A percentile compares a stretch with the other conserved stretches of the same genome.
These are phyloP conservation scores for Enteromius trimaculatus DNA, from an alignment of 2,797 vertebrate genomes.

Conservation along the genomic window DNA sequence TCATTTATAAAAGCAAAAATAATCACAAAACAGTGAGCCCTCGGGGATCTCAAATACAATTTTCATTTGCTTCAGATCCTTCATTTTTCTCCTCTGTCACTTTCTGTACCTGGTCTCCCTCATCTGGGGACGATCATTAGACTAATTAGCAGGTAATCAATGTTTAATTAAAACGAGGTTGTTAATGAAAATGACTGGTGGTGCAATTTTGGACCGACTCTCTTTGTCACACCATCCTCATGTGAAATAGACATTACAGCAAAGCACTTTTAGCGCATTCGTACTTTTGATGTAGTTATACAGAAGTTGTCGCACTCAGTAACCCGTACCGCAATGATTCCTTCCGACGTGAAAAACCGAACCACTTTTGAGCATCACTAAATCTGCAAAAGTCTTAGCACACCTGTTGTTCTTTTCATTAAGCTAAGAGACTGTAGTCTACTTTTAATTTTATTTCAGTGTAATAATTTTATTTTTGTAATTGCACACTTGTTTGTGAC, in stretches of 20 bases:
- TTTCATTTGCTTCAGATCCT: slow-evolving; percentile 74
- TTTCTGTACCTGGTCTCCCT: slow-evolving; percentile 77
- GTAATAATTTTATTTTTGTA: not conserved
- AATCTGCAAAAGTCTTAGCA: not conserved
- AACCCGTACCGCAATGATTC: not conserved
- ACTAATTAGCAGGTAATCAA: slow-evolving; percentile 91
- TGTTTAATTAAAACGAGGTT: slow-evolving; percentile 90
- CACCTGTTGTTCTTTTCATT: slow-evolving; percentile 26
- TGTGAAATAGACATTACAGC: slow-evolving; percentile 57
- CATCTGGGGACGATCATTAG: slow-evolving; percentile 85
- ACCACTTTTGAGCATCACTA: not conserved
- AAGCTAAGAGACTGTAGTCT: not conserved
- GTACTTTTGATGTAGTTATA: slow-evolving; percentile 51
- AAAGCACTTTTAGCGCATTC: slow-evolving; percentile 53
- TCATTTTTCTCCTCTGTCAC: slow-evolving; percentile 79
- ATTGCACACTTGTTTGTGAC: not conserved
- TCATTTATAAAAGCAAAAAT: slow-evolving; percentile 80
- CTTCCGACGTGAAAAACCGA: not conserved
- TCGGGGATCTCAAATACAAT: slow-evolving; percentile 73
- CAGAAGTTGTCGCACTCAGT: slow-evolving; percentile 8
- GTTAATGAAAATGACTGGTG: slow-evolving; percentile 85
- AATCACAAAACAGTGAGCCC: slow-evolving; percentile 73
- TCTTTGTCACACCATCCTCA: slow-evolving; percentile 56
- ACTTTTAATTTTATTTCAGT: not conserved
- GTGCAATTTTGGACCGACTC: slow-evolving; percentile 68